Percentiles rank a stretch among this genome's conserved stretches.
phyloP scores from a whole-genome alignment of 1,140 invertebrate species.

The Drosophila cardini region DNA sequence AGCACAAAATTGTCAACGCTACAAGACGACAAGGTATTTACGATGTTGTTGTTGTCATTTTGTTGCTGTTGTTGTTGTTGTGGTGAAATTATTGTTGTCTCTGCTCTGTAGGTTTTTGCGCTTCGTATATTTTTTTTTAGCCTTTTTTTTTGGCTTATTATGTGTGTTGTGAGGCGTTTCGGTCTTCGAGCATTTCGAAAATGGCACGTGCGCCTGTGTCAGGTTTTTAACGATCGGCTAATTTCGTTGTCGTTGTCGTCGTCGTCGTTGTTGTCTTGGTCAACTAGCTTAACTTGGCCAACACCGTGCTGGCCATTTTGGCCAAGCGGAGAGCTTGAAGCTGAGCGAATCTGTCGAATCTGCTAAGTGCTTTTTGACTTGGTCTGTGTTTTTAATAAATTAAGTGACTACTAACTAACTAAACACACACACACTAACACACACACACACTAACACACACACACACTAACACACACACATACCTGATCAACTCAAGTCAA shows the following conservation, averaged over 20 bases:
- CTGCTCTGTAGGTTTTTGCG: conserved; percentile 40
- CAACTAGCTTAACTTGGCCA: conserved; percentile 1
- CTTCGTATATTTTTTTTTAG: conserved; percentile 10
- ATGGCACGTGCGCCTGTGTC: conserved; percentile 82
- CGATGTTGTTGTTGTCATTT: conserved; percentile 56
- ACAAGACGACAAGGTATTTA: conserved; percentile 75
- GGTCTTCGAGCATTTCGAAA: conserved; percentile 69
- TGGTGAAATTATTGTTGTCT: conserved; percentile 81
- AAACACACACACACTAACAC: conserved; percentile 43
- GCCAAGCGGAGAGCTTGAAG: conserved; percentile 4
- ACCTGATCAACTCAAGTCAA: conserved; percentile 46
- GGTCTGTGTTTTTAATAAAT: conserved; percentile 46
- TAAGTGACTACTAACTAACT: conserved; percentile 63
- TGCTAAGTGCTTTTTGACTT: conserved; percentile 49
- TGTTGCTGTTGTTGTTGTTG: conserved; percentile 48
- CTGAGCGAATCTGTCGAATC: conserved; percentile 35
- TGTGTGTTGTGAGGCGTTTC: conserved; percentile 58
- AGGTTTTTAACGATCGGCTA: conserved; percentile 80
- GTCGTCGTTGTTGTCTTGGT: conserved; percentile 37
- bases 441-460: conserved; percentile 24
- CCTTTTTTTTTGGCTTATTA: conserved; percentile 27
- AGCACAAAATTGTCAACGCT: conserved; percentile 68
- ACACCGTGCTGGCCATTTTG: conserved; percentile 19
- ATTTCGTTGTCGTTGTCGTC: conserved; percentile 59
- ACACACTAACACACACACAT: conserved; percentile 13